Base-by-base conservation (phyloP, 2,797 vertebrate genomes). In the Trichosurus vulpecula region DNA sequence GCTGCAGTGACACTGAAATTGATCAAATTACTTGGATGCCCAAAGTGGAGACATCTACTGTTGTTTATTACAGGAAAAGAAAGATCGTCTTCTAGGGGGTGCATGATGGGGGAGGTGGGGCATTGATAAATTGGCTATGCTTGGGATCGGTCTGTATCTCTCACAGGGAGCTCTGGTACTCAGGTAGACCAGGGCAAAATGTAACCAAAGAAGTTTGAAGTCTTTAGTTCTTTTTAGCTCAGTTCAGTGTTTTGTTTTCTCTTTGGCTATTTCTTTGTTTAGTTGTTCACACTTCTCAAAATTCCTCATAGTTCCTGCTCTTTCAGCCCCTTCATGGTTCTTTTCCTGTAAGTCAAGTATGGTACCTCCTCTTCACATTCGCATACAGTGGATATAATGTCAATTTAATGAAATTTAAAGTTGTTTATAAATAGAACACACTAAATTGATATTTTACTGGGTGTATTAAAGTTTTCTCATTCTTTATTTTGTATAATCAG, bases 401-500 rank as follows among this genome's bases (percentile, higher is more conserved):
- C 94, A 54, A 90, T 51, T 61, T 56, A 54, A 31, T 94, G 92
- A 90, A 35, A 52, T 92, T 47, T 93, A n/a, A 0, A 61, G 11
- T 95, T 92, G 41, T 55, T 92, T 51, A 58, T 66, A 54, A 92
- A 93, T 94, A 90, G n/a, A 95, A 61, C 52, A 95, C 54, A 47
- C 0, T 92, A 19, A 56, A 91, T 95, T 58, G 31, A 52, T 61
- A 4, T 90, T 54, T 94, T 90, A 92, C 27, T 66, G 6, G 90
- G 53, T 92, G 0, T 87, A 1, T 92, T 12, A 91, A 87, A 90
- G 87, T 57, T 47, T 93, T 41, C 58, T 97, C 54, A 52, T 92
- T 54, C 89, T 96, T 93, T 95, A 91, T 87, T 89, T 3, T 53
- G 4, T 66, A 1, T 96, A 93, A 92, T 52, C 74, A 35, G 92